These are phyloP conservation scores for Ceuthmochares aereus DNA, from an alignment of 2,113 vertebrate species.

Conservation along the genomic window DNA sequence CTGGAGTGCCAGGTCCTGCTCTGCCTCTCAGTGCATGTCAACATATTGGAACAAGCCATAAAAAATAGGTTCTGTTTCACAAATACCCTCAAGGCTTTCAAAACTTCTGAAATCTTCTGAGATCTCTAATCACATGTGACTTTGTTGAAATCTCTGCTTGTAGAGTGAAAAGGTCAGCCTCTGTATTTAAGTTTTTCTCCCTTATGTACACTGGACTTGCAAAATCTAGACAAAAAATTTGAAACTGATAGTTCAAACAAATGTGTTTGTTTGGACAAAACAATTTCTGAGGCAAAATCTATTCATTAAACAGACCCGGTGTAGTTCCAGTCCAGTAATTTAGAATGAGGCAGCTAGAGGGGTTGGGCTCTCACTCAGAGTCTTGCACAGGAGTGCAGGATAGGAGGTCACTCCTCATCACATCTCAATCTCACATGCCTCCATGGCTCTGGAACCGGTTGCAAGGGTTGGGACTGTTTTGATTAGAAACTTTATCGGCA, in stretches of 20 bases:
- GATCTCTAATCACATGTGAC: not conserved
- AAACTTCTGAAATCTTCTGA: conserved; percentile 43
- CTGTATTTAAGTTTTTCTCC: conserved; percentile 9
- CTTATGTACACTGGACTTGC: conserved; percentile 46
- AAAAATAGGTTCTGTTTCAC: conserved; percentile 20
- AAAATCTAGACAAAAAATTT: not conserved
- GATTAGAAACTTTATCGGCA: not conserved
- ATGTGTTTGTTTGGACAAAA: not conserved
- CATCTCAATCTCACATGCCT: not conserved
- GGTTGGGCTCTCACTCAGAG: not conserved
- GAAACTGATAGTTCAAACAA: conserved; percentile 21
- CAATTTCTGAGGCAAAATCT: conserved; percentile 9
- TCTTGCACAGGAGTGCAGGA: not conserved
- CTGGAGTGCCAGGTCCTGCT: not conserved
- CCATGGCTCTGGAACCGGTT: not conserved
- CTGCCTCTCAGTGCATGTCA: not conserved
- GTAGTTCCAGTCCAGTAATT: not conserved
- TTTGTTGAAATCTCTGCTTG: conserved; percentile 53
- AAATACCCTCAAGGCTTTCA: conserved; percentile 3
- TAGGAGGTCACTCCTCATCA: not conserved
- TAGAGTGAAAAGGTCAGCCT: conserved; percentile 60
- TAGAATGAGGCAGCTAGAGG: not conserved
- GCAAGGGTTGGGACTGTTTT: not conserved
- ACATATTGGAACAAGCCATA: not conserved
- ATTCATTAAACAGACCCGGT: not conserved